phyloP scores from a whole-genome alignment of 1,140 invertebrate species.

The Megalonaias nervosa region DNA sequence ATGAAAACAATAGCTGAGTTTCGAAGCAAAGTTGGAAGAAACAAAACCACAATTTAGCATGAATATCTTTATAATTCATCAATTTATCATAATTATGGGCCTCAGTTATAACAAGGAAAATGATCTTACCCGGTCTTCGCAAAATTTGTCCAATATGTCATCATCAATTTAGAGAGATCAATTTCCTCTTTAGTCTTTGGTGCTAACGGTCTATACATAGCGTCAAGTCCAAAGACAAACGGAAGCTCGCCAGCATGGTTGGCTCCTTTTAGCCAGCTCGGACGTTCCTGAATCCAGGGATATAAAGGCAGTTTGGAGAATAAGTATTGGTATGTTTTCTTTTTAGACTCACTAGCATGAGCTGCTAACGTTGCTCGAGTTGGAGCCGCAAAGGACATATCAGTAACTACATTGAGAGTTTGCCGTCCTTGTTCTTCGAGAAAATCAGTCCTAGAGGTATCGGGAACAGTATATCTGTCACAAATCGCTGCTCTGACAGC shows the following conservation, averaged over 20 bases:
- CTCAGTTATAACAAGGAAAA: too few relatives aligned
- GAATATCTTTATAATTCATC: background rate
- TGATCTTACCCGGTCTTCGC: conserved; percentile 93
- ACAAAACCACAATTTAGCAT: background rate
- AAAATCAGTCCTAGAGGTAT: background rate
- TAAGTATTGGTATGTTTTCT: conserved; percentile 40
- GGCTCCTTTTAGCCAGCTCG: conserved; percentile 44
- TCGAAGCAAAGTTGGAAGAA: background rate
- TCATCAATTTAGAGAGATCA: conserved; percentile 88
- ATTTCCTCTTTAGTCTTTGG: conserved; percentile 81
- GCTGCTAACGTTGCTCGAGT: conserved; percentile 23
- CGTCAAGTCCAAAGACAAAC: conserved; percentile 44
- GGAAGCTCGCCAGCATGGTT: conserved; percentile 43
- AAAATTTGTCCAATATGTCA: conserved; percentile 94
- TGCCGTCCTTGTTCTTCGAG: conserved; percentile 34
- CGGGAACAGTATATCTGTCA: conserved; percentile 21
- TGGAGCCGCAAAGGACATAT: conserved; percentile 43
- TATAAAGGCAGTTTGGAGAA: conserved; percentile 32
- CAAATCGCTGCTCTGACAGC: conserved; percentile 27
- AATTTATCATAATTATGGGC: too few relatives aligned
- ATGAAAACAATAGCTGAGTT: background rate
- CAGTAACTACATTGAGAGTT: conserved; percentile 40
- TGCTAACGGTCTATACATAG: conserved; percentile 9
- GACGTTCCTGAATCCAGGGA: conserved; percentile 5
- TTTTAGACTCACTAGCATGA: conserved; percentile 15